These are phyloP conservation scores for Micromussa lordhowensis DNA, from an alignment of 92 coral and sea anemone species.

Conservation along the genomic window DNA sequence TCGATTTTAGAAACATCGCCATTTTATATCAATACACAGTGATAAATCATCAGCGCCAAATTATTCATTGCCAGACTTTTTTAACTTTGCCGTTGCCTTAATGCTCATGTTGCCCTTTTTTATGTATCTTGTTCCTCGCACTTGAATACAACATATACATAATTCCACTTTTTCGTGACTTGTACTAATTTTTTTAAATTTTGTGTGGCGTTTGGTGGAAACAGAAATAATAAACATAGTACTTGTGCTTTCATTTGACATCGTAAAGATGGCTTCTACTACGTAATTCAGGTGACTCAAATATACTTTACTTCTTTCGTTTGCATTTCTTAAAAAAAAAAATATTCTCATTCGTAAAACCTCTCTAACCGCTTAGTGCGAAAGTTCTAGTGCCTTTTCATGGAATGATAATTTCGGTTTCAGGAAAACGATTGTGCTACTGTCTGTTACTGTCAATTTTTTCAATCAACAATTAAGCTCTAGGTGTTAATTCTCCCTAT, in stretches of 20 bases:
- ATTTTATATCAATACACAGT: neutral
- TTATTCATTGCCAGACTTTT: neutral
- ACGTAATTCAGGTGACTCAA: neutral
- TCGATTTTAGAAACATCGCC: neutral
- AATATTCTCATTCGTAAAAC: neutral
- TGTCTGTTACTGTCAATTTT: neutral
- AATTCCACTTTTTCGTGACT: neutral
- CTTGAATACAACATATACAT: no score
- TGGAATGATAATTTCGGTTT: neutral
- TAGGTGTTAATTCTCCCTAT: neutral
- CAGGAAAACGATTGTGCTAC: neutral
- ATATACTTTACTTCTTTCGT: neutral
- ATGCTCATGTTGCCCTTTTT: neutral
- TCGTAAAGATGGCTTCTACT: neutral
- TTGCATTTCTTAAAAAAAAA: neutral
- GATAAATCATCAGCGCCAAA: neutral
- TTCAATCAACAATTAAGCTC: neutral
- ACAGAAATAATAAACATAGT: neutral
- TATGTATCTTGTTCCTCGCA: no score
- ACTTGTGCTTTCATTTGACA: neutral
- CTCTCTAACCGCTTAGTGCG: neutral
- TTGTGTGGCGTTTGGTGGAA: neutral
- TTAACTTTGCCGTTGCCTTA: no score
- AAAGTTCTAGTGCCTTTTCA: neutral
- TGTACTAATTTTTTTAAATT: neutral